Base-by-base conservation (phyloP, 2,797 vertebrate species). In the Manis crassicaudata region DNA sequence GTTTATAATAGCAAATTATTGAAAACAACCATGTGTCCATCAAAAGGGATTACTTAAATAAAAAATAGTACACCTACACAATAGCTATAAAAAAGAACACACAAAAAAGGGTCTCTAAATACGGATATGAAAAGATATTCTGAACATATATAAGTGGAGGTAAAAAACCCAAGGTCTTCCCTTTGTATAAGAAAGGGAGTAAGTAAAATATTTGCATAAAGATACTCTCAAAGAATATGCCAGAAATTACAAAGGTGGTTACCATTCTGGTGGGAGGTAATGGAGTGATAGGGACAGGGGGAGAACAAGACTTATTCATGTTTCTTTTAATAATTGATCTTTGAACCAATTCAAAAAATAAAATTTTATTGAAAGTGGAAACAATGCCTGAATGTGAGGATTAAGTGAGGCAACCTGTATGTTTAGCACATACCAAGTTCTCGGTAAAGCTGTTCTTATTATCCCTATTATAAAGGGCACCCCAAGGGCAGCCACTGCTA, bases 111-210 rank as follows among this genome's bases (percentile, higher is more conserved):
- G 14, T 82, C 37, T 92, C 29, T 43, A 62, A 63, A 79, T 32
- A 82, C 17, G 85, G 60, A 85, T 23, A 32, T 65, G 67, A 92
- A 85, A 81, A 85, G 37, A 86, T 70, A 54, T 70, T 14, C 43
- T 77, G 56, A 81, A 67, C 29, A 37, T 65, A 87, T 94, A 77
- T 92, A 70, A 95, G 58, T 20, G 6, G 46, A 21, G 23, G 3
- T 6, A 11, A 18, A 70, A 23, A 76, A 5, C 52, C 82, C 16
- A 83, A 4, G 23, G 6, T 43, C 14, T 46, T 82, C 14, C 11
- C 46, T 73, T 92, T 90, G 40, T 91, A 40, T 90, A 79, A 87
- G 73, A 96, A 86, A 92, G 80, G n/a, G 54, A 91, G 21, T 89
- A 67, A 63, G 60, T 58, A 84, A 88, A 95, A 58, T 67, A 63